Percentiles rank a stretch among this genome's conserved stretches.
phyloP scores from a whole-genome alignment of 2,797 vertebrate genomes.

The Acipenser transmontanus region DNA sequence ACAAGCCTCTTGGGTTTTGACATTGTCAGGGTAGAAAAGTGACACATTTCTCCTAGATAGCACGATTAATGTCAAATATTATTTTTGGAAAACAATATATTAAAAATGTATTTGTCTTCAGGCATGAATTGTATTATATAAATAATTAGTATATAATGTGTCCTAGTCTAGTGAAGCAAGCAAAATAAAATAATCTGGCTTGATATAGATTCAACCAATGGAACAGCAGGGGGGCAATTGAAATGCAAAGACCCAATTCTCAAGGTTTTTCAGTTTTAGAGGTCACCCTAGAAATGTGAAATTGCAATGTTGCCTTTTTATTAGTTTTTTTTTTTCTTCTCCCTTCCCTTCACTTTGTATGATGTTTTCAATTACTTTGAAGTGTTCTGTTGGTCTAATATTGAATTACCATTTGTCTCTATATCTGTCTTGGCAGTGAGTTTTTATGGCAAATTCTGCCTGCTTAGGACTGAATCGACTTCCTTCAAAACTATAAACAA shows the following conservation, averaged over 20 bases:
- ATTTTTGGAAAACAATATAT: slow-evolving; percentile 11
- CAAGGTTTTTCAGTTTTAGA: no score
- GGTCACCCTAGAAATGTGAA: no score
- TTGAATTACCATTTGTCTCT: no score
- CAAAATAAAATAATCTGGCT: slow-evolving; percentile 31
- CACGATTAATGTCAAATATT: slow-evolving; percentile 1
- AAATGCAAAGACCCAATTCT: background rate
- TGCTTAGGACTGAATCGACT: no score
- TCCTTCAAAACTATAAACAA: no score
- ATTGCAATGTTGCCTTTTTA: no score
- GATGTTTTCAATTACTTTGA: no score
- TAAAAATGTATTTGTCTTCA: slow-evolving; percentile 26
- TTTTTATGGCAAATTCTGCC: no score
- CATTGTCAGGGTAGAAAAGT: slow-evolving; percentile 36
- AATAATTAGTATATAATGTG: slow-evolving; percentile 29
- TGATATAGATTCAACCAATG: slow-evolving; percentile 33
- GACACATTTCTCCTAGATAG: slow-evolving; percentile 15
- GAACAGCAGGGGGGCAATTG: slow-evolving; percentile 28
- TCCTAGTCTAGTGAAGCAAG: slow-evolving; percentile 28
- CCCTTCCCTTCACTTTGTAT: no score
- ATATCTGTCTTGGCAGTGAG: no score
- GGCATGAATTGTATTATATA: slow-evolving; percentile 24
- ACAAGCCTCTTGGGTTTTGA: slow-evolving; percentile 47
- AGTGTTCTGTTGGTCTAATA: no score
- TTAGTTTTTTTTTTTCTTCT: no score